Evolutionary conservation across 2,797 vertebrate genomes (phyloP), one percentile per base, ranked within the genome.

Genomic region (Ataeniobius toweri): DNA sequence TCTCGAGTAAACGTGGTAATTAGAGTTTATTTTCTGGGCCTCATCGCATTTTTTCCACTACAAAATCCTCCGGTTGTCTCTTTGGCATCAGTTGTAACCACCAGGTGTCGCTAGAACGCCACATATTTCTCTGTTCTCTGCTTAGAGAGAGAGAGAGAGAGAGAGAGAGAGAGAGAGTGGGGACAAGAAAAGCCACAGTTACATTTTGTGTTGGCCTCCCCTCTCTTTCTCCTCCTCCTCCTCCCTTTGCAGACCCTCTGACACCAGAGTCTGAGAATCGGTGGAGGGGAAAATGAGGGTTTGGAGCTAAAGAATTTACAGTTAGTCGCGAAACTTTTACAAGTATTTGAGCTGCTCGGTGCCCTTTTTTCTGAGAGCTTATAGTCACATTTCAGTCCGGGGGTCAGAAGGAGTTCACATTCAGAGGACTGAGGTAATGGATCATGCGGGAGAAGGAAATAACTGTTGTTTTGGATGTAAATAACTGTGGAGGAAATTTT

Each of bases 51-150:
- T 39, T 59, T 67, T 59, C 67, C 13, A 74, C 50, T 4, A 41
- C 36, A 16, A 39, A 67, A 0, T 31, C 68, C 13, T 73, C 1
- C 12, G 13, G 5, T 22, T 2, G 24, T 1, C 2, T 44, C 7
- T 31, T 51, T 51, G 9, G 39, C 31, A 24, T 7, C 41, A 1
- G 1, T 22, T 22, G 28, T 10, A 24, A 75, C 96, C 97, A 96
- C 97, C 94, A 98, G 98, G 95, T 97, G 97, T 97, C 98, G 96
- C 96, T 97, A 96, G 93, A 97, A 96, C 94, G 97, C 97, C 92
- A 94, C 93, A 90, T 87, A 97, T 96, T 87, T 91, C 53, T 28
- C 48, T 13, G 2, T 48, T 10, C 71, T 67, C 78, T 9, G 20
- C 39, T 41, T 3, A 1, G 22, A 44, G 39, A 44, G 63, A 9